A percentile compares a stretch with the other conserved stretches of the same genome.
phyloP scores from a whole-genome alignment of 2,888 invertebrate genomes.

The Aricia artaxerxes region DNA sequence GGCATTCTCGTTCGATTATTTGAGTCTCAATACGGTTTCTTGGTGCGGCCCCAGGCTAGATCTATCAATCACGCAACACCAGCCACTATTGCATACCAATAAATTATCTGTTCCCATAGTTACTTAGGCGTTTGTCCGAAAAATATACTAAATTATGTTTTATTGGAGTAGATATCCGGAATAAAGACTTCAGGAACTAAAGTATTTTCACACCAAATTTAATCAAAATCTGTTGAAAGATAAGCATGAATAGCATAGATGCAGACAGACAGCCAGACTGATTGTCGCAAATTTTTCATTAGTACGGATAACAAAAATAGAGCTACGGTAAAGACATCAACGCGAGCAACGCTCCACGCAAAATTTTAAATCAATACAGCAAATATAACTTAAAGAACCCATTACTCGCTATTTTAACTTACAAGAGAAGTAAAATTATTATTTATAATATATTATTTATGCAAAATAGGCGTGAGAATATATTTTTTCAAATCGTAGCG shows the following conservation, averaged over 20 bases:
- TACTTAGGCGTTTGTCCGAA: background rate
- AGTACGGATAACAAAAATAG: no score
- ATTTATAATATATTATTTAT: background rate
- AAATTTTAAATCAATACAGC: background rate
- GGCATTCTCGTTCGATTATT: no score
- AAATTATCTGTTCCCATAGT: background rate
- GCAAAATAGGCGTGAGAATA: slow-evolving; percentile 21
- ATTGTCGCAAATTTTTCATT: no score
- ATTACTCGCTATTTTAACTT: slow-evolving; percentile 2
- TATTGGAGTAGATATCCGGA: no score
- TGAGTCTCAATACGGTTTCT: no score
- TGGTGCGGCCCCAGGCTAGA: slow-evolving; percentile 26
- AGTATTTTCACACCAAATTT: no score
- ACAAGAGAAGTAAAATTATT: background rate
- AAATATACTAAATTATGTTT: background rate
- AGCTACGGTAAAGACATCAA: background rate
- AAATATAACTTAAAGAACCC: background rate
- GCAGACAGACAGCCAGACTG: no score
- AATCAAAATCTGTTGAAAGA: no score
- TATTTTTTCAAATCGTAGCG: background rate
- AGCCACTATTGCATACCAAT: slow-evolving; percentile 27
- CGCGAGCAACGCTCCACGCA: background rate
- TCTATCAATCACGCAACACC: slow-evolving; percentile 40
- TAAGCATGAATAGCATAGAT: no score
- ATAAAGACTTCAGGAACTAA: no score